A percentile compares a stretch with the other conserved stretches of the same genome.
Conservation (phyloP, 2,113 vertebrate genomes). For the Pitta sordida region DNA sequence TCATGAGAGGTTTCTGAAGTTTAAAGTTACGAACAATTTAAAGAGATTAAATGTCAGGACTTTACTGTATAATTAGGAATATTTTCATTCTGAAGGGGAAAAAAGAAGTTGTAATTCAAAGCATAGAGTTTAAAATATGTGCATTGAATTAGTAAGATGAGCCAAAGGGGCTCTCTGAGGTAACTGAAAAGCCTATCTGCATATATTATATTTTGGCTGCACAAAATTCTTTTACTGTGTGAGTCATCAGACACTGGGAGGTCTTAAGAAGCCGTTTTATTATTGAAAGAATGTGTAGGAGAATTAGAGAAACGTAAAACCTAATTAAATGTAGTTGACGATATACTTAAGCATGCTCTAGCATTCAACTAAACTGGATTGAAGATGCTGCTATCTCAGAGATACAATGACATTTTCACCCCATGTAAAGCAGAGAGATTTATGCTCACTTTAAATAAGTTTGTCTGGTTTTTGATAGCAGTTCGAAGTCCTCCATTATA, state of each 20-base stretch:
- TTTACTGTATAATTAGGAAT: not conserved
- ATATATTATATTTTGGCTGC: constrained; percentile 3
- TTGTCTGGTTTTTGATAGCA: not conserved
- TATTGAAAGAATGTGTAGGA: not conserved
- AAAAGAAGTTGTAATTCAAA: not conserved
- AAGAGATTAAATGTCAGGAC: not conserved
- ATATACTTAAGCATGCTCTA: not conserved
- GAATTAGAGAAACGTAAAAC: constrained; percentile 22
- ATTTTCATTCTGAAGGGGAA: not conserved
- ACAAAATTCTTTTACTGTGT: not conserved
- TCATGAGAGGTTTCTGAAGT: not conserved
- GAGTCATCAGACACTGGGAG: constrained; percentile 20
- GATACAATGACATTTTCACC: not conserved
- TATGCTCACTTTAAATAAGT: not conserved
- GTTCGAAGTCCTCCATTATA: not conserved
- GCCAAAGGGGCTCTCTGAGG: not conserved
- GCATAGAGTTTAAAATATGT: not conserved
- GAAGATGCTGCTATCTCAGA: not conserved
- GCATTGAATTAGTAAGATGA: not conserved
- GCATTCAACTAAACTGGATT: not conserved
- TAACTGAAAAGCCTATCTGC: constrained; percentile 4
- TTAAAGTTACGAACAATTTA: not conserved
- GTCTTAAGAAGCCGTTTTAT: not conserved
- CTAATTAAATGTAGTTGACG: constrained; percentile 18
- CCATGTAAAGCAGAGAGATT: not conserved